Conservation (phyloP, 2,113 vertebrate genomes). For the Piprites chloris region DNA sequence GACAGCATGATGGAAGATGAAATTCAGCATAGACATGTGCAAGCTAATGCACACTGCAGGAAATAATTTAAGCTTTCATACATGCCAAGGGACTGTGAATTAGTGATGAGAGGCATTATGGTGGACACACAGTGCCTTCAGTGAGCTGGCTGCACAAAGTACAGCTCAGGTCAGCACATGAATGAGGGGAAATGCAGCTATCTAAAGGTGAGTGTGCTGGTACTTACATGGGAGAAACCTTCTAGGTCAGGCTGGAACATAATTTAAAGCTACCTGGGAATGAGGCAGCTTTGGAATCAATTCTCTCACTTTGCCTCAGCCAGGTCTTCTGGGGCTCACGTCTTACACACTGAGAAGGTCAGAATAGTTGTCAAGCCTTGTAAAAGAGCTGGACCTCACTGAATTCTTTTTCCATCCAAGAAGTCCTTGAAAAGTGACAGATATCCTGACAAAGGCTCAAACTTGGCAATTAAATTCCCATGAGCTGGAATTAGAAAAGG, state of each 20-base stretch:
- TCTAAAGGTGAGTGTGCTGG: neutral
- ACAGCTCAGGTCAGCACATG: constrained; percentile 12
- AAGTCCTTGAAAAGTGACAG: constrained; percentile 26
- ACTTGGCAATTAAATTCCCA: constrained; percentile 39
- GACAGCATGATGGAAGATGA: constrained; percentile 72
- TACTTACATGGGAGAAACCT: neutral
- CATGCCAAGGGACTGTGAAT: constrained; percentile 67
- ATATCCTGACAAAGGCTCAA: constrained; percentile 21
- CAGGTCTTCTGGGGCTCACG: neutral
- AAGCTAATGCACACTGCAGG: constrained; percentile 66
- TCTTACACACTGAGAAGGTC: constrained; percentile 5
- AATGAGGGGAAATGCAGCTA: neutral
- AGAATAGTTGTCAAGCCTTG: constrained; percentile 9
- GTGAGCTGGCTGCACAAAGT: constrained; percentile 39
- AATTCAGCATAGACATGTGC: constrained; percentile 63
- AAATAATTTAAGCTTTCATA: constrained; percentile 69
- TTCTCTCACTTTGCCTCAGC: neutral
- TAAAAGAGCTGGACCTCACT: constrained; percentile 8
- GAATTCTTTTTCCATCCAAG: constrained; percentile 11
- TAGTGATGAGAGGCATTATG: constrained; percentile 62
- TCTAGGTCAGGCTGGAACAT: constrained; percentile 8
- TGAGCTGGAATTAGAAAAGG: constrained; percentile 40
- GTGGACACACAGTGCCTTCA: constrained; percentile 57
- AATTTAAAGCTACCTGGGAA: constrained; percentile 39
- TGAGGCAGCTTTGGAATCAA: constrained; percentile 22